A percentile compares a stretch with the other conserved stretches of the same genome.
phyloP scores from a whole-genome alignment of 2,113 vertebrate genomes.

The Uropsilus gracilis region DNA sequence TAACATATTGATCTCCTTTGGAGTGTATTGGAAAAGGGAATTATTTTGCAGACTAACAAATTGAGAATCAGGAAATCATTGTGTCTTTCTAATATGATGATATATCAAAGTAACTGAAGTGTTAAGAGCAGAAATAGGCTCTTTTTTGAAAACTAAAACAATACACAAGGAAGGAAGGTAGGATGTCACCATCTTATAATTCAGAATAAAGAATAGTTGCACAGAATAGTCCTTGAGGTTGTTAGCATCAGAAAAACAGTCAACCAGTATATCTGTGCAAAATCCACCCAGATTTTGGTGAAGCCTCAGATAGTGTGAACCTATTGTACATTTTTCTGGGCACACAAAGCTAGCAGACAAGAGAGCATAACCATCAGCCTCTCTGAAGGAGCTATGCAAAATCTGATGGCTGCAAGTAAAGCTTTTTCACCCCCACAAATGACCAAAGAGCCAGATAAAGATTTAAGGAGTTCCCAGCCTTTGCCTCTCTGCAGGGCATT shows the following conservation, averaged over 20 bases:
- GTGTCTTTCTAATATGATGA: background rate
- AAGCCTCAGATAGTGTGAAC: background rate
- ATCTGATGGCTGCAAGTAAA: no score
- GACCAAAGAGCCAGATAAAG: no score
- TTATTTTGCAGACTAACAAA: slow-evolving; percentile 15
- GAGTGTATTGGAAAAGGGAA: background rate
- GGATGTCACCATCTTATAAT: background rate
- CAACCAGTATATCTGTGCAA: background rate
- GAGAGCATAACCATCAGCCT: no score
- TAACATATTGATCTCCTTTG: background rate
- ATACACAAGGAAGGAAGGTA: background rate
- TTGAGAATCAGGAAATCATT: background rate
- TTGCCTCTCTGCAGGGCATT: no score
- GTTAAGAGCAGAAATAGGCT: background rate
- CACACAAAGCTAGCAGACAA: no score
- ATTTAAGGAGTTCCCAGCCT: no score
- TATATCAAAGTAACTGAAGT: background rate
- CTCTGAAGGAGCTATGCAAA: no score
- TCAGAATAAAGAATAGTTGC: background rate
- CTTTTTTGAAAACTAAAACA: background rate
- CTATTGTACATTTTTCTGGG: no score
- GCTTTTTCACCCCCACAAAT: no score
- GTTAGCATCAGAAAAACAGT: background rate
- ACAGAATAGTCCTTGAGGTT: background rate
- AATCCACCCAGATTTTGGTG: background rate